Evolutionary conservation across 2,888 invertebrate genomes (phyloP).

Genomic region (Cyrtodaria siliqua): DNA sequence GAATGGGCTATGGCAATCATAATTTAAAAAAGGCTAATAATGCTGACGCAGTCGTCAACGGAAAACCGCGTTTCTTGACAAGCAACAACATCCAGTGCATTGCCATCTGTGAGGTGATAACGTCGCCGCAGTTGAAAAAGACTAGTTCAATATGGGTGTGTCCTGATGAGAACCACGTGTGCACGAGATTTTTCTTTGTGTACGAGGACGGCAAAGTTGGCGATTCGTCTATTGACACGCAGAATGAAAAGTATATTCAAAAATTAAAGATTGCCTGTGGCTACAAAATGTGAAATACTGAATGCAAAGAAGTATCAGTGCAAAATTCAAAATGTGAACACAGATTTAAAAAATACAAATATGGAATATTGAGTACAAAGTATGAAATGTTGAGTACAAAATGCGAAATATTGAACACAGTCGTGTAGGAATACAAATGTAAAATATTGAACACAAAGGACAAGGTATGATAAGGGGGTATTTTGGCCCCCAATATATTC

Average conservation of each 20-base stretch:
- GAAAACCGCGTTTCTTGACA: conserved; percentile 67
- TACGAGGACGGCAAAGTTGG: conserved; percentile 77
- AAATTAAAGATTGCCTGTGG: conserved; percentile 65
- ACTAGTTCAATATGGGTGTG: conserved; percentile 78
- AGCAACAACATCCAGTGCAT: conserved; percentile 78
- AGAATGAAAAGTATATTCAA: conserved; percentile 50
- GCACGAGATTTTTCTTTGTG: conserved; percentile 84
- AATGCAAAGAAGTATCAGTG: background rate
- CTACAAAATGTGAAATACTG: conserved; percentile 14
- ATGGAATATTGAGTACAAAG: too few species aligned
- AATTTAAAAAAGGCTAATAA: conserved; percentile 34
- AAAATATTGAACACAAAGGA: too few species aligned
- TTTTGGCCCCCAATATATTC: too few species aligned
- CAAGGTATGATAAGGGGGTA: too few species aligned
- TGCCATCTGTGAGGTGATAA: conserved; percentile 82
- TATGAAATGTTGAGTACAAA: too few species aligned
- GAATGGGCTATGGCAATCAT: conserved; percentile 73
- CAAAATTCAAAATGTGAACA: too few species aligned
- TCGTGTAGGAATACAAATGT: too few species aligned
- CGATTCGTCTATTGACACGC: conserved; percentile 68
- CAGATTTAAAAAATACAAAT: too few species aligned
- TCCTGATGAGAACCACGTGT: conserved; percentile 78
- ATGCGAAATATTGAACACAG: too few species aligned
- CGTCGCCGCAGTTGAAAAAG: conserved; percentile 73
- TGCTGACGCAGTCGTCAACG: conserved; percentile 7